Percentiles rank a stretch among this genome's conserved stretches.
Evolutionary conservation across 2,797 vertebrate genomes (phyloP).

Genomic region (Gallirallus australis): DNA sequence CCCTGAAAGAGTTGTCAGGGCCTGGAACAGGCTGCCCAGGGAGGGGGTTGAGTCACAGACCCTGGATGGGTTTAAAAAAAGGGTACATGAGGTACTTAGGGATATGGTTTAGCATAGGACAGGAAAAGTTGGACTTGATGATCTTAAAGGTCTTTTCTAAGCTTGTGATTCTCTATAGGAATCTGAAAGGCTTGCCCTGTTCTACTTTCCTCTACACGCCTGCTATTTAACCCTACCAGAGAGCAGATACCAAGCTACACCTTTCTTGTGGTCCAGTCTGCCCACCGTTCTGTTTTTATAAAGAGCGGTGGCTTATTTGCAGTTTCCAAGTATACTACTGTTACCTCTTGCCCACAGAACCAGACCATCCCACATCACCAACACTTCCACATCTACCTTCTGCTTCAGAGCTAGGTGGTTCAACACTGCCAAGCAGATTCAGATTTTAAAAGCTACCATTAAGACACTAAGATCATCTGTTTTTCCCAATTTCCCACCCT

Average conservation of each 20-base stretch:
- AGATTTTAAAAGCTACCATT: background rate
- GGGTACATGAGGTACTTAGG: no score
- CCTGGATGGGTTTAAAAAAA: no score
- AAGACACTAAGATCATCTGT: background rate
- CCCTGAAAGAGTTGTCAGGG: no score
- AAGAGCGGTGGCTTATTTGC: background rate
- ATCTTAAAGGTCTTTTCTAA: no score
- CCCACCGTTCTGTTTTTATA: fast-evolving
- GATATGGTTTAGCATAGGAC: no score
- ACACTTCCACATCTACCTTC: background rate
- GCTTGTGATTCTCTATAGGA: background rate
- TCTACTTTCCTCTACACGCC: background rate
- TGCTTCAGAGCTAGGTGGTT: background rate
- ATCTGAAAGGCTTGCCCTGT: background rate
- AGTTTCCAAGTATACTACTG: background rate
- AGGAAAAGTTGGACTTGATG: no score
- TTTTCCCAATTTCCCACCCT: background rate
- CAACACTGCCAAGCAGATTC: background rate
- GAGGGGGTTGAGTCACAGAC: no score
- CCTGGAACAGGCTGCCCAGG: no score
- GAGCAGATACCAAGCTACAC: background rate
- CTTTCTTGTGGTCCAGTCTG: background rate
- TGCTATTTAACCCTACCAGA: background rate
- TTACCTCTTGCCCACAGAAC: background rate
- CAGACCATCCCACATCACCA: background rate